Base-by-base conservation (phyloP, 2,113 vertebrate genomes). In the Condylura cristata region DNA sequence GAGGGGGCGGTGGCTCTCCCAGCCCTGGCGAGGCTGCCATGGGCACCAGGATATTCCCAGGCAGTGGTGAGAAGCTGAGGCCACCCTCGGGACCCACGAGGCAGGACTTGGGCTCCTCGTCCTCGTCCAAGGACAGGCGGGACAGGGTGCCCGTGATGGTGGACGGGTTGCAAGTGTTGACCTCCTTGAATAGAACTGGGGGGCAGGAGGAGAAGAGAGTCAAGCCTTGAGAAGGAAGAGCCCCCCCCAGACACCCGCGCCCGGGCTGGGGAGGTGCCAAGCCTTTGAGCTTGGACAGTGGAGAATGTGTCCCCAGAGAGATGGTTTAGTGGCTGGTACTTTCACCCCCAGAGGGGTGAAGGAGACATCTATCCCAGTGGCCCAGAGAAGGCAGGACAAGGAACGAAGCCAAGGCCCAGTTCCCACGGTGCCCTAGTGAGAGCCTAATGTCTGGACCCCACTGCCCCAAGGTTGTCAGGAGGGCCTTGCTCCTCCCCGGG, bases 121-220 rank as follows among this genome's bases (percentile, higher is more conserved):
- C 99, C 0, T 99, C 99, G 0, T 99, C 99, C 98, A 99, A 97
- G 56, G 99, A 99, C 96, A 99, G 99, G 95, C 99, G 99, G 58
- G 99, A 99, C 76, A 99, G 98, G 3, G 99, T 99, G 90, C 99
- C 99, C 0, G 99, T 99, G 98, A 99, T 99, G 98, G 99, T 99
- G 89, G 99, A 99, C 0, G 99, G 99, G 97, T 99, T 99, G 97
- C 99, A 99, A 53, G 99, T 99, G 98, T 99, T 99, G 96, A 99
- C 99, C 97, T 99, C 99, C 97, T 99, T 99, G 98, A 99, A 99
- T 81, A 99, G 99, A 97, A 99, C 99, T 99, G 96, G 79, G 79
- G 41, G 81, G 60, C 34, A 56, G 89, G 89, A 86, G 97, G 60
- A 58, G 44, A 34, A 78, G 72, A 56, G 9, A 58, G 39, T 66